Evolutionary conservation across 2,888 invertebrate genomes (phyloP), one percentile per base, ranked within the genome.

Genomic region (Schrankia costaestrigalis): DNA sequence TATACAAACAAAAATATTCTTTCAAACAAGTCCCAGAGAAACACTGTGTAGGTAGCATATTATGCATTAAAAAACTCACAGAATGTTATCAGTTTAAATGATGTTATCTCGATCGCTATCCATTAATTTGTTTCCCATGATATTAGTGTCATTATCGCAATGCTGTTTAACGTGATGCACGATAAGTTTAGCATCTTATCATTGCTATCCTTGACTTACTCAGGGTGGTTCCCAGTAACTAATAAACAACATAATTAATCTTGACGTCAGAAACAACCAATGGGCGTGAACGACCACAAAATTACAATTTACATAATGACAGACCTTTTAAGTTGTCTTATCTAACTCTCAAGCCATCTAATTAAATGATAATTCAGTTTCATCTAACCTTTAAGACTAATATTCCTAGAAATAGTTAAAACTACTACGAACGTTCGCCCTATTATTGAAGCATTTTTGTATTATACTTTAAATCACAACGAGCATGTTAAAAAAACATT

Each of bases 151-250:
- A 49, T 47, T 52, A 44, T 46, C 38, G 36, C 47, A 35, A 22
- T 15, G 8, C 24, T 29, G 30, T 53, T 58, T 46, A 56, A 65
- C 76, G 72, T 80, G 78, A 70, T 60, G 71, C 81, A 81, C 75
- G 78, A 77, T 67, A 61, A 50, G 56, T 55, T 73, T 65, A 61
- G 55, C 73, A 73, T 77, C 69, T 69, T 62, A 68, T 55, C 58
- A 62, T 48, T 22, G 38, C 32, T 26, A 56, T 55, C 81, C 82
- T 82, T 82, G 79, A 73, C 80, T 80, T 67, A 79, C 72, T 79
- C 59, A 59, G 60, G 71, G 69, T 63, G 68, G 64, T 77, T 73
- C 71, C 67, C 66, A 70, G 63, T 63, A 63, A 25, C 44, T 46
- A 30, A 46, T 46, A 37, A 67, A 53, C 51, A 58, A 43, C 54